phyloP scores from a whole-genome alignment of 2,113 vertebrate species.

The Lycocorax pyrrhopterus region DNA sequence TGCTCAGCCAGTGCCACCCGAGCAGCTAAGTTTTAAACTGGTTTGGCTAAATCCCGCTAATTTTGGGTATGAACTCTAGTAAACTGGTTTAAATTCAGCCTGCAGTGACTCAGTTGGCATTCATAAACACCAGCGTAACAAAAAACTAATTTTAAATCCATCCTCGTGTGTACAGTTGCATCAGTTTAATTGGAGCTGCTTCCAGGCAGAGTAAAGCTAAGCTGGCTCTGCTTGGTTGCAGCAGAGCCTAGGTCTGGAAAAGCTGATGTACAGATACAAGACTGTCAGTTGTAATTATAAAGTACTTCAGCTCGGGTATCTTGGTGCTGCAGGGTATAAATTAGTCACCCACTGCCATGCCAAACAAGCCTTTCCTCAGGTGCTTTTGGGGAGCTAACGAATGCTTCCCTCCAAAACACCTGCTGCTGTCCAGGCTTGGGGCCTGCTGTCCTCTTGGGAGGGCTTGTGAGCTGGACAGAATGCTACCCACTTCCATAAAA shows the following conservation, averaged over 20 bases:
- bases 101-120: slow-evolving; percentile 4
- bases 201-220: neutral
- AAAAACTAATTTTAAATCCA: slow-evolving; percentile 16
- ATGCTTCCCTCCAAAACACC: neutral
- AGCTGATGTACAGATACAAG: neutral
- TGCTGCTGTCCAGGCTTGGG: neutral
- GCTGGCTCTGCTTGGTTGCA: neutral
- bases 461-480: neutral
- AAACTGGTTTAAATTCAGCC: slow-evolving; percentile 49
- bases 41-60: neutral
- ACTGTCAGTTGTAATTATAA: neutral
- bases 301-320: neutral
- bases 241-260: neutral
- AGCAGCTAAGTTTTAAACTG: neutral
- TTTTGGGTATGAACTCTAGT: slow-evolving; percentile 29
- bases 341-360: neutral
- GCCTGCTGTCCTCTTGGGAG: neutral
- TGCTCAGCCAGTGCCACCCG: fast-evolving
- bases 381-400: neutral
- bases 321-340: neutral
- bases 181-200: neutral
- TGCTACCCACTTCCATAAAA: neutral
- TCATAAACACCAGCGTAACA: slow-evolving; percentile 8
- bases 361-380: neutral
- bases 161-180: neutral